Evolutionary conservation across 1,140 invertebrate genomes (phyloP).

Genomic region (Aphis gossypii): DNA sequence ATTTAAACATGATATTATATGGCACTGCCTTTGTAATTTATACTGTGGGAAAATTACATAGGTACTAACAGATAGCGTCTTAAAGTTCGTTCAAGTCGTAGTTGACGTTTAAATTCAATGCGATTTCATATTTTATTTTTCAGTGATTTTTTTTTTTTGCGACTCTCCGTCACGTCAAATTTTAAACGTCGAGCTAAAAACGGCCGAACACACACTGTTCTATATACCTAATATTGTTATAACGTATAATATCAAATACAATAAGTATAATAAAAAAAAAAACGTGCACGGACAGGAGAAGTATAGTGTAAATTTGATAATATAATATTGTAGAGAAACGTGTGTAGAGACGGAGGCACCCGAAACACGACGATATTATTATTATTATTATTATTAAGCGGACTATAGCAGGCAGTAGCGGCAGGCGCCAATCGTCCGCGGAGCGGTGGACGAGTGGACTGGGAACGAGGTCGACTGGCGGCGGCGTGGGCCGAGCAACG

Average conservation of each 20-base stretch:
- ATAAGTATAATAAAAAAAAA: neutral
- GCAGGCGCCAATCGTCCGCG: conserved; percentile 18
- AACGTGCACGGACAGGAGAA: neutral
- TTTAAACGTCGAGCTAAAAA: neutral
- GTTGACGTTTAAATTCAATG: neutral
- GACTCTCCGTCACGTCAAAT: neutral
- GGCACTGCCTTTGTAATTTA: neutral
- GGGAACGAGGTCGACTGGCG: conserved; percentile 24
- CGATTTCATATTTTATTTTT: neutral
- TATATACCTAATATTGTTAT: neutral
- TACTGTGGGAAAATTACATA: neutral
- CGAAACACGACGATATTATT: neutral
- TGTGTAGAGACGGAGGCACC: neutral
- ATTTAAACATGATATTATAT: neutral
- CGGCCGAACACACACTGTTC: neutral
- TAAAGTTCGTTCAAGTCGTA: neutral
- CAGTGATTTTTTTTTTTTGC: neutral
- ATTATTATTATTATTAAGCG: conserved; percentile 2
- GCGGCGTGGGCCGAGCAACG: conserved; percentile 9
- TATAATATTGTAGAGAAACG: neutral
- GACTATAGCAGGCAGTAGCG: neutral
- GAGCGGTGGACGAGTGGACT: neutral
- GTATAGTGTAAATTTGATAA: neutral
- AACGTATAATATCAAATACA: neutral
- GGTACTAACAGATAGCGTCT: neutral